Evolutionary conservation across 2,113 vertebrate genomes (phyloP).

Genomic region (Alethe castanea): DNA sequence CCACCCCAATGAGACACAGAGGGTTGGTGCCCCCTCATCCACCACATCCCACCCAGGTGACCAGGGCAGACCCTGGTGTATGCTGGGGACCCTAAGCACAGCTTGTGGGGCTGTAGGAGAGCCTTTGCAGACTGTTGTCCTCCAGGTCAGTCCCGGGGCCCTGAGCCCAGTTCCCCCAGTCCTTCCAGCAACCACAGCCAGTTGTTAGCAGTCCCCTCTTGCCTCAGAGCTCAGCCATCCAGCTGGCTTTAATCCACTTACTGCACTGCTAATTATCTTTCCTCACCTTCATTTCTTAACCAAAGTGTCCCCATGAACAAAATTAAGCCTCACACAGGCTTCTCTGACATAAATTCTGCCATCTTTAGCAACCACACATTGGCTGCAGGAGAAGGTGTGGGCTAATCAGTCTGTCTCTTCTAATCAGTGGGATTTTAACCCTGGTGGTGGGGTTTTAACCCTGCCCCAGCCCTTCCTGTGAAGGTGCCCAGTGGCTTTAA

Average conservation of each 20-base stretch:
- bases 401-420: not conserved
- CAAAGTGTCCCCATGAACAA: not conserved
- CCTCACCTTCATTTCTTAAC: not conserved
- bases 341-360: not conserved
- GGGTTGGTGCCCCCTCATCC: not conserved
- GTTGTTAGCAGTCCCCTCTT: not conserved
- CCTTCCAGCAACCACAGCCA: not conserved
- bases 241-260: not conserved
- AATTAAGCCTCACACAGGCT: not conserved
- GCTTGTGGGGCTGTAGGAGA: not conserved
- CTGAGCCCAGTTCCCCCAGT: not conserved
- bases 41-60: not conserved
- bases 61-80: not conserved
- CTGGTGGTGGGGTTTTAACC: not conserved
- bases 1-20: fast-evolving
- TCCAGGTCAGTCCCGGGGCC: not conserved
- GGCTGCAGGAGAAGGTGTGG: fast-evolving
- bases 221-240: not conserved
- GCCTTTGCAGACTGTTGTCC: not conserved
- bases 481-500: not conserved
- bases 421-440: not conserved
- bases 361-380: not conserved
- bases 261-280: not conserved
- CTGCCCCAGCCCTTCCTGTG: not conserved
- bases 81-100: not conserved